Percentiles rank a stretch among this genome's conserved stretches.
These are phyloP conservation scores for Mesorhabditis spiculigera DNA, from an alignment of 2,888 invertebrate species.

Conservation along the genomic window DNA sequence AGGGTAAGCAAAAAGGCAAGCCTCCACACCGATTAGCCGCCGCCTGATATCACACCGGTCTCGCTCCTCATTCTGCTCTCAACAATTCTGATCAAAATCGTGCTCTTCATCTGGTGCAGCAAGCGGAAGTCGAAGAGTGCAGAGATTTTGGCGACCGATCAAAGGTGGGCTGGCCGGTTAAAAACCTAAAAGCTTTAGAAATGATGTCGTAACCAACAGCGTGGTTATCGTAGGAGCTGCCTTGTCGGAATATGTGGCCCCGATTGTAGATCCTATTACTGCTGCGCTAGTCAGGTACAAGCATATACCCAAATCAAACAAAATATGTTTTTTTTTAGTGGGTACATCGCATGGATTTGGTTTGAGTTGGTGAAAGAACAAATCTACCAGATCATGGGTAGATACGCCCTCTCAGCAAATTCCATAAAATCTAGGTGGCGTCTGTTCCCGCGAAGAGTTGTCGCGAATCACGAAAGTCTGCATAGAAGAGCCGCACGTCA, in stretches of 20 bases:
- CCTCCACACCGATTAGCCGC: constrained; percentile 1
- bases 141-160: not conserved
- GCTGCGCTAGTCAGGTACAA: constrained; percentile 54
- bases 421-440: constrained; percentile 22
- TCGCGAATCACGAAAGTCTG: constrained; percentile 22
- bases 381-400: constrained; percentile 25
- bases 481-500: constrained; percentile 26
- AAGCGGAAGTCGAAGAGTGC: constrained; percentile 13
- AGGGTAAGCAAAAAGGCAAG: constrained; percentile 9
- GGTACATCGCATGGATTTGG: constrained; percentile 30
- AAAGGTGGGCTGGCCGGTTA: not conserved
- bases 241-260: constrained; percentile 43
- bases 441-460: constrained; percentile 15
- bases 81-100: constrained; percentile 23
- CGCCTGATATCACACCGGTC: constrained; percentile 12
- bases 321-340: constrained; percentile 13
- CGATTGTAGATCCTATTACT: constrained; percentile 60
- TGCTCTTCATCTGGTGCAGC: constrained; percentile 22
- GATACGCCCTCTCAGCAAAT: constrained; percentile 12
- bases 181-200: constrained; percentile 35
- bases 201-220: constrained; percentile 61
- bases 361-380: constrained; percentile 21
- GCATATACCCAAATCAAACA: not conserved
- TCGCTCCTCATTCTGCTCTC: constrained; percentile 23
- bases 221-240: constrained; percentile 60